phyloP scores from a whole-genome alignment of 2,113 vertebrate species.

The Psammodynastes pulverulentus region DNA sequence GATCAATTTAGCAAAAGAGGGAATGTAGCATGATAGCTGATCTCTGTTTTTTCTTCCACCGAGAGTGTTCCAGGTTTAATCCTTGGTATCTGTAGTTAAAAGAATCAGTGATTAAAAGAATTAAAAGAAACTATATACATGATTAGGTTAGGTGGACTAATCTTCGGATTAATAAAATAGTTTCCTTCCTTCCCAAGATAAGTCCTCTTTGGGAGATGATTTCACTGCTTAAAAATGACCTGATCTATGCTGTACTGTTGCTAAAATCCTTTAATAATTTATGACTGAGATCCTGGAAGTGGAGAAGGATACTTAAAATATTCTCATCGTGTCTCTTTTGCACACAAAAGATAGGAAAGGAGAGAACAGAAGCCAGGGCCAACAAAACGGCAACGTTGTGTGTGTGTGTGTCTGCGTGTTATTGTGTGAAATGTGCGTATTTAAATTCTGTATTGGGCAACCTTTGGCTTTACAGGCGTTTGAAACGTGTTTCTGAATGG shows the following conservation, averaged over 20 bases:
- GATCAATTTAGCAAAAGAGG: neutral
- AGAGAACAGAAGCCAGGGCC: neutral
- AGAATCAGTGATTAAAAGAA: neutral
- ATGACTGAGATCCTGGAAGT: neutral
- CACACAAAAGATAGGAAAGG: neutral
- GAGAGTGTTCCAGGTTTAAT: neutral
- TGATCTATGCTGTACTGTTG: neutral
- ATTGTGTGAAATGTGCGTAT: neutral
- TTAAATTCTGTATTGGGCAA: neutral
- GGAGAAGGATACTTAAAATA: neutral
- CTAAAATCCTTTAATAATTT: neutral
- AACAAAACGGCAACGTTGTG: neutral
- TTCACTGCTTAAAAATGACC: neutral
- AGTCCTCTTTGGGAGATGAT: neutral
- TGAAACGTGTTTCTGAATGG: neutral
- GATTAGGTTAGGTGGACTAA: neutral
- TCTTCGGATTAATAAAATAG: neutral
- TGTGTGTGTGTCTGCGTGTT: neutral
- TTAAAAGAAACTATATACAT: neutral
- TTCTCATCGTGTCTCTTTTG: neutral
- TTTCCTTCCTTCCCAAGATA: neutral
- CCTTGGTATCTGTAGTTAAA: neutral
- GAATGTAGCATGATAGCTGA: neutral
- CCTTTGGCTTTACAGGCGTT: neutral
- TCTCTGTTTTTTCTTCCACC: neutral